phyloP scores from a whole-genome alignment of 2,888 invertebrate species.

The Aethes cnicana region DNA sequence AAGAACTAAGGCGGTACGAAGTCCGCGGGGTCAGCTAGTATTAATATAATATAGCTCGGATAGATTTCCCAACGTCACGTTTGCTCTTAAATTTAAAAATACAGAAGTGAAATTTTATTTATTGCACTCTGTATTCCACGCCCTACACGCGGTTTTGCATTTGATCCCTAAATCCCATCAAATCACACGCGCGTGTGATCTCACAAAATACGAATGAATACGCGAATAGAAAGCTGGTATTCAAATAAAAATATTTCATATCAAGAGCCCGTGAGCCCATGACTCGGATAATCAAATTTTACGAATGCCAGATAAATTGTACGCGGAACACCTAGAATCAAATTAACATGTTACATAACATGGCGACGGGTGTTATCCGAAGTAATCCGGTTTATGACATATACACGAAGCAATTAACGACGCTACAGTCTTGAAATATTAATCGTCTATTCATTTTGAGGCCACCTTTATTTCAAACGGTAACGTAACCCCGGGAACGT shows the following conservation, averaged over 20 bases:
- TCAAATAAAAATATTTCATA: not conserved
- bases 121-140: too few relatives aligned
- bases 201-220: too few relatives aligned
- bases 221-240: not conserved
- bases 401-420: conserved; percentile 12
- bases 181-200: too few relatives aligned
- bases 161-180: too few relatives aligned
- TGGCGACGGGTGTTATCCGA: conserved; percentile 2
- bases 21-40: too few relatives aligned
- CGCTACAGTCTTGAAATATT: conserved; percentile 5
- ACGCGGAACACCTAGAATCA: not conserved
- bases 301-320: not conserved
- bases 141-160: too few relatives aligned
- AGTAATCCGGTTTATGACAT: conserved; percentile 16
- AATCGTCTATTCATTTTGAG: conserved; percentile 10
- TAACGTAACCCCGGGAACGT: not conserved
- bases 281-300: not conserved
- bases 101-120: too few relatives aligned
- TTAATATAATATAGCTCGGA: too few relatives aligned
- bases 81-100: too few relatives aligned
- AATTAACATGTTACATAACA: conserved; percentile 10
- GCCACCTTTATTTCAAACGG: not conserved
- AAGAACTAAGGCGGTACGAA: too few relatives aligned
- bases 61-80: too few relatives aligned
- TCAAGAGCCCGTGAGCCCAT: not conserved